Evolutionary conservation across 2,113 vertebrate genomes (phyloP).

Genomic region (Alaudala cheleensis): DNA sequence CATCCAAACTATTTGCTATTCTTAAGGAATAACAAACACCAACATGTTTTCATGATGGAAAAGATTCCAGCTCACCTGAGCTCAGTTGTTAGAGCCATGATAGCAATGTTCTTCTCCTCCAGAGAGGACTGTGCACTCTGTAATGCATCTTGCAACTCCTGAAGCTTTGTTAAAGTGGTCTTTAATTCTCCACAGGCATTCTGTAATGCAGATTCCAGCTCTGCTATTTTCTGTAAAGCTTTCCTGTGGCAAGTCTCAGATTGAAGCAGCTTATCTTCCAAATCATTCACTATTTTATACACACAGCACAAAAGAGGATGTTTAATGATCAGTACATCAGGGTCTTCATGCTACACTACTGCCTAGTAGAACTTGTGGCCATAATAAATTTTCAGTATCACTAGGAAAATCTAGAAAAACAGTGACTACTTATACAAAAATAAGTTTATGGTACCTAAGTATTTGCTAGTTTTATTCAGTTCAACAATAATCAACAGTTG

Average conservation of each 20-base stretch:
- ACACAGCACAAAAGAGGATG: background rate
- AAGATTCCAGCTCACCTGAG: constrained; percentile 77
- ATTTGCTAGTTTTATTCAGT: background rate
- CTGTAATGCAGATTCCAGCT: constrained; percentile 86
- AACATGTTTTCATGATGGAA: background rate
- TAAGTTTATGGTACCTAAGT: background rate
- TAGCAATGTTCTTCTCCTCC: constrained; percentile 82
- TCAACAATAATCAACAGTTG: background rate
- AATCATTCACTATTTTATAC: constrained; percentile 77
- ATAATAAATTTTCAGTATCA: background rate
- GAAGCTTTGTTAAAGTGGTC: constrained; percentile 81
- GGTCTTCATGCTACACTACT: background rate
- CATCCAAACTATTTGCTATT: background rate
- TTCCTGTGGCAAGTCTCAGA: constrained; percentile 80
- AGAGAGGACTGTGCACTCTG: constrained; percentile 85
- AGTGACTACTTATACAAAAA: background rate
- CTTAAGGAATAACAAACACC: background rate
- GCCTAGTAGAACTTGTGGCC: background rate
- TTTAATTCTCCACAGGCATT: constrained; percentile 84
- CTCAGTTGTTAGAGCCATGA: constrained; percentile 85
- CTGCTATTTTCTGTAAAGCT: constrained; percentile 83
- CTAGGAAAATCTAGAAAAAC: background rate
- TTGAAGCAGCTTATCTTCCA: constrained; percentile 87
- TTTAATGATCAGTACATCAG: background rate
- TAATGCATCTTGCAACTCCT: constrained; percentile 82